These are phyloP conservation scores for Alviniconcha strummeri DNA, from an alignment of 2,888 invertebrate genomes.

Conservation along the genomic window DNA sequence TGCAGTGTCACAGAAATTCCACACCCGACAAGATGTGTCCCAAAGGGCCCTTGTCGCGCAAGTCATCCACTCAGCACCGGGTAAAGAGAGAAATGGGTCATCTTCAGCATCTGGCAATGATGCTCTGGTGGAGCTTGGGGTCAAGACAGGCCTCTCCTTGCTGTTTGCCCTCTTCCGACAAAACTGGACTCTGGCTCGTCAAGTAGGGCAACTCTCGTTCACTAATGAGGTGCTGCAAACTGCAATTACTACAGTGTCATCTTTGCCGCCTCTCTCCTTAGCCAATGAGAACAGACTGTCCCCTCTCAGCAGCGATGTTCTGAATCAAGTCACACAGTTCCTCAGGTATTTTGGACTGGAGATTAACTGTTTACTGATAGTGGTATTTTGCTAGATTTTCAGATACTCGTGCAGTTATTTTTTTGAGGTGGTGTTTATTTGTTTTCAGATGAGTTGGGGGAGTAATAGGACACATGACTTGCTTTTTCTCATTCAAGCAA, in stretches of 20 bases:
- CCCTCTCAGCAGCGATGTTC: constrained; percentile 70
- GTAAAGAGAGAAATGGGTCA: constrained; percentile 28
- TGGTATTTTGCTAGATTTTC: too few relatives aligned
- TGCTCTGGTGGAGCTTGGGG: constrained; percentile 79
- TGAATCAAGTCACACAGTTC: constrained; percentile 76
- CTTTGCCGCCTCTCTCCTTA: constrained; percentile 78
- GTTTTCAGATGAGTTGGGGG: too few relatives aligned
- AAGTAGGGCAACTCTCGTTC: constrained; percentile 72
- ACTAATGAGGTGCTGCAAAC: constrained; percentile 79
- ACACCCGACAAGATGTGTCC: constrained; percentile 57
- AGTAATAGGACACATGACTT: too few relatives aligned
- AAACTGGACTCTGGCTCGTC: constrained; percentile 75
- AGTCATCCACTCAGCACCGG: neutral
- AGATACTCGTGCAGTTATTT: too few relatives aligned
- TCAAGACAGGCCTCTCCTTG: constrained; percentile 79
- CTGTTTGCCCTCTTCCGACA: constrained; percentile 79
- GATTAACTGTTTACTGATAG: too few relatives aligned
- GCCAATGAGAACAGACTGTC: constrained; percentile 79
- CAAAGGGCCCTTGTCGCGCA: constrained; percentile 30
- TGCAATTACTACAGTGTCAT: constrained; percentile 77
- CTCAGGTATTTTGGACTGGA: constrained; percentile 66
- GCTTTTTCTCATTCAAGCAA: too few relatives aligned
- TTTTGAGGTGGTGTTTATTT: too few relatives aligned
- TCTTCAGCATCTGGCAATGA: constrained; percentile 66
- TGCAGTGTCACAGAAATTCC: constrained; percentile 77